These are phyloP conservation scores for Platygyra sinensis DNA, from an alignment of 64 coral and sea anemone genomes.

Conservation along the genomic window DNA sequence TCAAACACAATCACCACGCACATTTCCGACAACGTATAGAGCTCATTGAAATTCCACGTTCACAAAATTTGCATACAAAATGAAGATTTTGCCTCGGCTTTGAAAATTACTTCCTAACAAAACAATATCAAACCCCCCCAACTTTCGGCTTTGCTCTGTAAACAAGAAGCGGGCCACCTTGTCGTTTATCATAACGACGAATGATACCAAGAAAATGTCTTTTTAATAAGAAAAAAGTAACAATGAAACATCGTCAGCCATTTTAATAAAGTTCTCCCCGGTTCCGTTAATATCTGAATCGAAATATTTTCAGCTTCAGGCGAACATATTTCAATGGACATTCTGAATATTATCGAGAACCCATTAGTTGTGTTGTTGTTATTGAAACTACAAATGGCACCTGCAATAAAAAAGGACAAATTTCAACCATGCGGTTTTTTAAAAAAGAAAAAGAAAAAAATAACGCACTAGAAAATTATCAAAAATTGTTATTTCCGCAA, in stretches of 20 bases:
- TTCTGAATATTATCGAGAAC: conserved; percentile 31
- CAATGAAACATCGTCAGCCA: too few species aligned
- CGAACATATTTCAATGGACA: not conserved
- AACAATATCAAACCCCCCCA: not conserved
- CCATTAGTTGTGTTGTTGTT: conserved; percentile 30
- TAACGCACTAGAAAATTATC: not conserved
- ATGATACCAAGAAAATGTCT: not conserved
- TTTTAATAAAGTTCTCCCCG: not conserved
- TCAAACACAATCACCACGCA: conserved; percentile 11
- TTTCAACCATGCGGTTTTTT: not conserved
- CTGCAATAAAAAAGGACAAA: conserved; percentile 9
- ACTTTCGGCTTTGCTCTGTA: conserved; percentile 3
- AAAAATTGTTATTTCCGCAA: conserved; percentile 4
- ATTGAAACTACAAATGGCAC: conserved; percentile 18
- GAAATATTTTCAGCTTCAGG: not conserved
- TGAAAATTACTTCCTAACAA: conserved; percentile 45
- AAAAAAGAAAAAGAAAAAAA: too few species aligned
- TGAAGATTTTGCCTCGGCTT: conserved; percentile 26
- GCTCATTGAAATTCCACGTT: conserved; percentile 1
- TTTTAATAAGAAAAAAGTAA: not conserved
- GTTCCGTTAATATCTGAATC: not conserved
- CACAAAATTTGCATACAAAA: conserved; percentile 44
- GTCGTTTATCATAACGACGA: not conserved
- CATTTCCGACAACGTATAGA: conserved; percentile 8
- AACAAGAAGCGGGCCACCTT: not conserved